A percentile compares a stretch with the other conserved stretches of the same genome.
These are phyloP conservation scores for Adrianichthys oophorus DNA, from an alignment of 2,797 vertebrate genomes.

Conservation along the genomic window DNA sequence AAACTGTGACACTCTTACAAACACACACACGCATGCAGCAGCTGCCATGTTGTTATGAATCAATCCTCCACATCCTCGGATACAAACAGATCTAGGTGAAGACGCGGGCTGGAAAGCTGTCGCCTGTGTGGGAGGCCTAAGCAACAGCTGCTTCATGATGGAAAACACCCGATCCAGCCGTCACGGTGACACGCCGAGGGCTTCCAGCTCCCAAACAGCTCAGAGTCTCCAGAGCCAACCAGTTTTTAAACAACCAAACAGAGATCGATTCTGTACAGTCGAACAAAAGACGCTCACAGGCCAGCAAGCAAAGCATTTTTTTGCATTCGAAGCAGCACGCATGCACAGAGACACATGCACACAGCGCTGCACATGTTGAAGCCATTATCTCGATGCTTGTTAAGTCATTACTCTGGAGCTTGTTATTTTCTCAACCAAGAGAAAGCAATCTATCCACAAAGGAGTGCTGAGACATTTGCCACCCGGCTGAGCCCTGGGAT, in stretches of 20 bases:
- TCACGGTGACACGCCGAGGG: constrained; percentile 54
- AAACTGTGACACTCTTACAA: constrained; percentile 20
- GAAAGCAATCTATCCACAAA: constrained; percentile 77
- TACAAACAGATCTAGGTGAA: constrained; percentile 40
- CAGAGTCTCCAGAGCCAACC: constrained; percentile 40
- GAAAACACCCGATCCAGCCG: constrained; percentile 68
- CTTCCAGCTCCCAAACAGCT: constrained; percentile 48
- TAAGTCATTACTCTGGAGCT: constrained; percentile 82
- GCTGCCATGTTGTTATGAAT: constrained; percentile 46
- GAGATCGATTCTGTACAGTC: constrained; percentile 61
- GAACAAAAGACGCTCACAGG: constrained; percentile 63
- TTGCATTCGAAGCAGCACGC: constrained; percentile 38
- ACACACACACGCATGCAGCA: constrained; percentile 24
- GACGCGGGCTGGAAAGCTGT: constrained; percentile 11
- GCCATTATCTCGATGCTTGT: constrained; percentile 82
- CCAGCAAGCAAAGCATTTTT: constrained; percentile 40
- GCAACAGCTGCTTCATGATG: constrained; percentile 73
- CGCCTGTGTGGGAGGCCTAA: constrained; percentile 59
- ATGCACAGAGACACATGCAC: constrained; percentile 54
- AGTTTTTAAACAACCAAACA: constrained; percentile 70
- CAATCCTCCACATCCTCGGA: constrained; percentile 22
- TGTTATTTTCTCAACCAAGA: constrained; percentile 82
- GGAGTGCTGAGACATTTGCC: constrained; percentile 79
- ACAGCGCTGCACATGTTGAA: constrained; percentile 75
- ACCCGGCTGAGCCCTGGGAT: constrained; percentile 74